Conservation (phyloP, 2,113 vertebrate species). For the Sorex fumeus region DNA sequence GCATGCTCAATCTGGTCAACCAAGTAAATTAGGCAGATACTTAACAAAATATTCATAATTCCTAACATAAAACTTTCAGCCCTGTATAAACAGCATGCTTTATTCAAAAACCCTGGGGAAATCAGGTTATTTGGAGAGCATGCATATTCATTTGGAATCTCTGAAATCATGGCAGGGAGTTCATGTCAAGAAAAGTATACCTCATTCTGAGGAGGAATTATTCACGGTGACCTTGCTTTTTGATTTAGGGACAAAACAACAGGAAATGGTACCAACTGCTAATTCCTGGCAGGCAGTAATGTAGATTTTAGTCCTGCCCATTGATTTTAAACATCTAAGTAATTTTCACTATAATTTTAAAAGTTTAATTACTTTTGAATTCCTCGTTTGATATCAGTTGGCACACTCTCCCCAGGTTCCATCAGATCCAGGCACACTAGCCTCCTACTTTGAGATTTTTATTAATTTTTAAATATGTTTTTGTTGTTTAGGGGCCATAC, state of each 20-base stretch:
- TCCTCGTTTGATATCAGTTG: background rate
- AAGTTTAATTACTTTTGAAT: background rate
- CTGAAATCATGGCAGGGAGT: constrained; percentile 36
- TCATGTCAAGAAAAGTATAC: constrained; percentile 3
- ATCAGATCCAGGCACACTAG: background rate
- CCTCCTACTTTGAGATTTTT: background rate
- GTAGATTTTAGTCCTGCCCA: background rate
- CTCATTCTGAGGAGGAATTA: background rate
- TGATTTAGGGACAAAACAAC: background rate
- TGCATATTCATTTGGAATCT: constrained; percentile 48
- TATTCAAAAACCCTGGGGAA: constrained; percentile 59
- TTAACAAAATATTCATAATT: constrained; percentile 56
- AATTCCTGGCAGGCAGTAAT: background rate
- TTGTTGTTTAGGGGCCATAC: background rate
- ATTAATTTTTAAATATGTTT: constrained; percentile 12
- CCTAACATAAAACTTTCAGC: constrained; percentile 52
- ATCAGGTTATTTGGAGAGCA: constrained; percentile 30
- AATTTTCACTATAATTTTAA: background rate
- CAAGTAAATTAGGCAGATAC: constrained; percentile 37
- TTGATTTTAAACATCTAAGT: background rate
- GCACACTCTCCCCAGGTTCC: background rate
- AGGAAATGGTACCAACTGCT: no score
- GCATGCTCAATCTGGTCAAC: background rate
- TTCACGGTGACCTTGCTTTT: background rate
- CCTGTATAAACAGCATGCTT: background rate